These are phyloP conservation scores for Drosophila siamana DNA, from an alignment of 2,888 invertebrate genomes.

Conservation along the genomic window DNA sequence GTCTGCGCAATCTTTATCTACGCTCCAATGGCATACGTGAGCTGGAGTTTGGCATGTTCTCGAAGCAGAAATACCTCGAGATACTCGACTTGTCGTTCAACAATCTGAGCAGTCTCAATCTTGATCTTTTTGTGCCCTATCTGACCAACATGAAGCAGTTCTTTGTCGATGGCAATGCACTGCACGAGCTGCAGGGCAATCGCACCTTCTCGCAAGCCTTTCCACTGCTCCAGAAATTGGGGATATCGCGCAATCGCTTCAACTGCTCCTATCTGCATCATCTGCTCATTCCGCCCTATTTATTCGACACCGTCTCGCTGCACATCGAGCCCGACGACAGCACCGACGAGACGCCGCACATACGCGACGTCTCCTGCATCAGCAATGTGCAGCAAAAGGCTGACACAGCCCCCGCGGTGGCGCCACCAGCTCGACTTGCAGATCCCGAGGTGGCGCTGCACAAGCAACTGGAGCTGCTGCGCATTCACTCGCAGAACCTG, in stretches of 20 bases:
- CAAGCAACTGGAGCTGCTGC: constrained; percentile 70
- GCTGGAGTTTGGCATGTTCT: constrained; percentile 84
- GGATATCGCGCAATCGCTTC: constrained; percentile 83
- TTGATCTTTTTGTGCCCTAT: constrained; percentile 84
- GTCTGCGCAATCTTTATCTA: constrained; percentile 79
- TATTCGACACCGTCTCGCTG: constrained; percentile 73
- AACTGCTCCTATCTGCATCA: constrained; percentile 84
- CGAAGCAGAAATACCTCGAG: constrained; percentile 84
- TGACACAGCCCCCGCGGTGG: constrained; percentile 17
- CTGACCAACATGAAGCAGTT: constrained; percentile 80
- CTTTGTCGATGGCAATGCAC: constrained; percentile 82
- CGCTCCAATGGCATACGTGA: constrained; percentile 74
- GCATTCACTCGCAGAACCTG: constrained; percentile 74
- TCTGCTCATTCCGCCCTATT: constrained; percentile 80
- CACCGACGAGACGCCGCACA: constrained; percentile 80
- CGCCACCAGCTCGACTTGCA: constrained; percentile 19
- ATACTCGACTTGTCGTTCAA: constrained; percentile 86
- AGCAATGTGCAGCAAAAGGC: constrained; percentile 46
- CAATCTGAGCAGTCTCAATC: constrained; percentile 85
- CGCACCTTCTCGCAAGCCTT: constrained; percentile 81
- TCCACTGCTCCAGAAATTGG: constrained; percentile 78
- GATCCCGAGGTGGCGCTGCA: constrained; percentile 47
- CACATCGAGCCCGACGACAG: constrained; percentile 82
- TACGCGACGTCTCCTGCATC: constrained; percentile 83
- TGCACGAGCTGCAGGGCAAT: constrained; percentile 82